Evolutionary conservation across 2,888 invertebrate species (phyloP), one percentile per base, ranked within the genome.

Genomic region (Agelastica alni): DNA sequence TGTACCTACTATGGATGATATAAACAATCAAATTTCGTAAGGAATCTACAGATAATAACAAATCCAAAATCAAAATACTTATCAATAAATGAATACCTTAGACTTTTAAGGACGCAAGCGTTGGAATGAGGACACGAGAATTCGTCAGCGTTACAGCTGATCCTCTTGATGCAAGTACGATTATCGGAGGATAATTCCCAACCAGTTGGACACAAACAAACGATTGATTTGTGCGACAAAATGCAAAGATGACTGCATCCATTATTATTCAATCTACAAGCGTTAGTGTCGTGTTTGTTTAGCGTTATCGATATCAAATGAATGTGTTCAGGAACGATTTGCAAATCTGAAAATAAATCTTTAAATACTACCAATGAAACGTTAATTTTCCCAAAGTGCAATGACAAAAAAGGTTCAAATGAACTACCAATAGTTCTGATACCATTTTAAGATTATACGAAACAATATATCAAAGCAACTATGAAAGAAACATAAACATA

Each of bases 171-270:
- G 64, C 93, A 93, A 0, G 80, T 83, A 18, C 72, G 76, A 20
- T 80, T 80, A 14, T 83, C 80, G 0, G 70, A 65, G 1, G 72
- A 73, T 7, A 88, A 76, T 1, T 80, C 71, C 70, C 85, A 80
- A 0, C 88, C 87, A 0, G 83, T 74, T 0, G 93, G 89, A 70
- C 94, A 94, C 2, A 78, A 76, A 62, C 85, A 85, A 2, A 74
- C 67, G 66, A 63, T 51, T 0, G 60, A 30, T 46, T 69, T 70
- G 3, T 62, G 63, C 5, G 74, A 70, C 51, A 85, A 80, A 2
- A 89, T 81, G 68, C 93, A 93, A 6, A 91, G 75, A 70, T 91
- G 87, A 2, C 87, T 85, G 67, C 93, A 93, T 1, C 83, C 83
- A 30, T 85, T 85, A 56, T 85, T 84, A 20, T 77, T 76, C 5